phyloP scores from a whole-genome alignment of 2,888 invertebrate genomes.

The Diaprepes abbreviatus region DNA sequence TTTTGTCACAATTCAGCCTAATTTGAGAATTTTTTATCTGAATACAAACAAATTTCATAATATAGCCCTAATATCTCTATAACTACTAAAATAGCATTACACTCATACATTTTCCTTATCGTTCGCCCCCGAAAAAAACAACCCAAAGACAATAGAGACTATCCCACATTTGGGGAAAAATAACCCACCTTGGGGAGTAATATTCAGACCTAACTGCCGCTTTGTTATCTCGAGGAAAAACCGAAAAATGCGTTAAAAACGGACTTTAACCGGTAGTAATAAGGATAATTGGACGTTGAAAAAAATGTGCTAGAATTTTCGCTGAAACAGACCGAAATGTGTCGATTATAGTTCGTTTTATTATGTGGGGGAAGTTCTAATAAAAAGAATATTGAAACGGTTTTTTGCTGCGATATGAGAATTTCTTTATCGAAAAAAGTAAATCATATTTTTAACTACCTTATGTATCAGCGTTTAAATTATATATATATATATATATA shows the following conservation, averaged over 20 bases:
- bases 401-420: not conserved
- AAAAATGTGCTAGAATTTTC: conserved; percentile 39
- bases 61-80: not conserved
- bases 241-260: conserved; percentile 45
- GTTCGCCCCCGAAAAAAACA: conserved; percentile 6
- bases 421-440: too few species aligned
- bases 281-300: conserved; percentile 47
- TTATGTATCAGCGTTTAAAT: too few species aligned
- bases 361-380: conserved; percentile 16
- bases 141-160: conserved; percentile 40
- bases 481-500: too few species aligned
- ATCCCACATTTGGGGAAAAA: conserved; percentile 38
- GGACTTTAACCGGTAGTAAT: conserved; percentile 43
- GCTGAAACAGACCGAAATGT: conserved; percentile 24
- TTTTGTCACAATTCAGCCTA: too few species aligned
- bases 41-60: too few species aligned
- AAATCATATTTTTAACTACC: too few species aligned
- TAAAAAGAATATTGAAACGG: conserved; percentile 11
- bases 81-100: not conserved
- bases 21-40: too few species aligned
- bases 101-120: conserved; percentile 36
- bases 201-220: conserved; percentile 43
- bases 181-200: conserved; percentile 42
- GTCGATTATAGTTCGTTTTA: conserved; percentile 22
- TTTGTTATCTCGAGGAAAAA: conserved; percentile 46